Evolutionary conservation across 2,113 vertebrate genomes (phyloP), one percentile per base, ranked within the genome.

Genomic region (Seriola rivoliana): DNA sequence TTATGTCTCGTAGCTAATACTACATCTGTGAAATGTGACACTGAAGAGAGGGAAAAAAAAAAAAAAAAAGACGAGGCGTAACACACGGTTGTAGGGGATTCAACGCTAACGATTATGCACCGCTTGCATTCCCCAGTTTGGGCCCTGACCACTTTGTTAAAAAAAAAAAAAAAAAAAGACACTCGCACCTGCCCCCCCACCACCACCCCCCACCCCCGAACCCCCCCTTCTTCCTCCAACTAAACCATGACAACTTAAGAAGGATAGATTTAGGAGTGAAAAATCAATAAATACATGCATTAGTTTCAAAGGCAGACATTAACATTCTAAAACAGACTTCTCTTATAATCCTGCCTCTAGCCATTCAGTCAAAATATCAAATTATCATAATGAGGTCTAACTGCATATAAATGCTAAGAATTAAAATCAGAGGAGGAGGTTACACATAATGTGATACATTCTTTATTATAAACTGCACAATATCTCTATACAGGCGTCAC

Each of bases 311-410:
- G 91, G 90, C 88, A 76, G 76, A 81, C 91, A 94, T 94, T 92
- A 95, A 90, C 90, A 94, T 95, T 95, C 88, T 88, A 82, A 94
- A 93, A 92, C 88, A 87, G 90, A 91, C 82, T 91, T 76, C 83
- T 82, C 71, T 84, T 87, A 90, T 92, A 92, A 94, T 94, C 91
- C 91, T 79, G 93, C 95, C 93, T 91, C 85, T 52, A 93, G 94
- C 91, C 83, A 93, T 94, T 78, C 92, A 92, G 89, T 93, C 91
- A 92, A 95, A 96, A 95, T 95, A 94, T 95, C 87, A 95, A 94
- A 96, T 95, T 95, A 96, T 94, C 94, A 95, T 95, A 96, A 95
- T 93, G 89, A 96, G 93, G 82, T 93, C 91, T 94, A 95, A 95
- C 93, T 93, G 94, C 94, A 95, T 94, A 87, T 94, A 96, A 95